Evolutionary conservation across 2,113 vertebrate species (phyloP).

Genomic region (Holacanthus passer): DNA sequence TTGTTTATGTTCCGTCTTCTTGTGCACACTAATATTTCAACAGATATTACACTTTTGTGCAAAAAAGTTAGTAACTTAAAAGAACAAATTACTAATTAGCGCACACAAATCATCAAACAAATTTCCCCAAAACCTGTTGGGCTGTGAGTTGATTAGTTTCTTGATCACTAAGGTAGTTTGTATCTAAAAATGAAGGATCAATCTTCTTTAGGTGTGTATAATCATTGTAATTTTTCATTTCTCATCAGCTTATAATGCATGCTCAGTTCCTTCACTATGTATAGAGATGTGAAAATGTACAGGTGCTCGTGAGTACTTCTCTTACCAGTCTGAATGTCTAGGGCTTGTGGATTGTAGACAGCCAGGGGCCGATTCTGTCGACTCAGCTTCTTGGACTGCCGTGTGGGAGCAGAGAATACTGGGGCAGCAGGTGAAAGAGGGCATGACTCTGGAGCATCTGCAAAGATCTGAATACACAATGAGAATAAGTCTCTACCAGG

Average conservation of each 20-base stretch:
- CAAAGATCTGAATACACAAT: constrained; percentile 92
- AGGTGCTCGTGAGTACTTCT: constrained; percentile 13
- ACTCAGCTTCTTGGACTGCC: constrained; percentile 91
- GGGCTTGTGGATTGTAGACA: constrained; percentile 93
- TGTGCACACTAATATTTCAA: background rate
- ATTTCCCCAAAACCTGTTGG: background rate
- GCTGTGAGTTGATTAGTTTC: background rate
- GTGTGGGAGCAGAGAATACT: constrained; percentile 89
- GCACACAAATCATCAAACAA: background rate
- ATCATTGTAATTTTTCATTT: background rate
- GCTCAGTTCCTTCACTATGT: constrained; percentile 4
- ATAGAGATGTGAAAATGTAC: constrained; percentile 17
- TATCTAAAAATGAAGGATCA: background rate
- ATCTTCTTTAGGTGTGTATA: background rate
- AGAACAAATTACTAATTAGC: background rate
- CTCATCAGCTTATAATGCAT: background rate
- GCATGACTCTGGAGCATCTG: constrained; percentile 89
- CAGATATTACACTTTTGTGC: background rate
- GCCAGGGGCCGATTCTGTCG: constrained; percentile 93
- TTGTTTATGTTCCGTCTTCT: background rate
- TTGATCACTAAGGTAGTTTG: background rate
- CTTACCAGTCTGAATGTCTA: constrained; percentile 94
- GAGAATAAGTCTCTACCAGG: constrained; percentile 43
- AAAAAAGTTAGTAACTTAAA: background rate
- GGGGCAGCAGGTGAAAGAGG: constrained; percentile 80